Conservation (phyloP, 2,888 invertebrate species). For the Drosophila peninsularis region DNA sequence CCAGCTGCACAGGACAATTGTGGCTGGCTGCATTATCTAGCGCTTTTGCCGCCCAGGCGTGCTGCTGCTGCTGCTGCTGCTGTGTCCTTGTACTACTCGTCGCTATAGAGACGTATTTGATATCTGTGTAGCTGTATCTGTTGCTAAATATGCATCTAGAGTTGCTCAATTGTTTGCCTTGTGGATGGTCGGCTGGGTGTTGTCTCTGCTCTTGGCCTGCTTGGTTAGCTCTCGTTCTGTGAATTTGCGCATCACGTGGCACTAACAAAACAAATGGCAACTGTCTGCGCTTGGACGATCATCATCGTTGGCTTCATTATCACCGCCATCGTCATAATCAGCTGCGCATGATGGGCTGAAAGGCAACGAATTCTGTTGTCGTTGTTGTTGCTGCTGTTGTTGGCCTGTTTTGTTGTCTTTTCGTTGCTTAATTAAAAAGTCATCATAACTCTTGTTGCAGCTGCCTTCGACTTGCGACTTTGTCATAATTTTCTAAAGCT, state of each 20-base stretch:
- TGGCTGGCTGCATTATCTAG: constrained; percentile 52
- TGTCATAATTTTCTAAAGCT: constrained; percentile 79
- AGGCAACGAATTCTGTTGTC: constrained; percentile 54
- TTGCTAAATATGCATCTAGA: constrained; percentile 51
- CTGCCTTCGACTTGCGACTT: constrained; percentile 63
- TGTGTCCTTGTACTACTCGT: constrained; percentile 6
- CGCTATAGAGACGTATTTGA: constrained; percentile 29
- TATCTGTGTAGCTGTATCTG: constrained; percentile 34
- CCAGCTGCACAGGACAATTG: constrained; percentile 49
- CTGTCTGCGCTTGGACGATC: constrained; percentile 49
- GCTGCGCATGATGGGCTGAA: constrained; percentile 16
- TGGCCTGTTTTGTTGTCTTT: constrained; percentile 49
- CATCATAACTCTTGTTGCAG: constrained; percentile 78
- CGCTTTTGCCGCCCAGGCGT: constrained; percentile 34
- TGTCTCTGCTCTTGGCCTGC: constrained; percentile 70
- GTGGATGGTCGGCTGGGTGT: constrained; percentile 53
- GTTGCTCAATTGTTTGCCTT: constrained; percentile 53
- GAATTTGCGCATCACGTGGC: constrained; percentile 76
- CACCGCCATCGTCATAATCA: constrained; percentile 25
- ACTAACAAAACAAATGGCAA: constrained; percentile 61
- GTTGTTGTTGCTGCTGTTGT: constrained; percentile 23
- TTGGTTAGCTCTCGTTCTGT: constrained; percentile 65
- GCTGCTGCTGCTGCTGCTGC: constrained; percentile 27
- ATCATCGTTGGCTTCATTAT: constrained; percentile 24
- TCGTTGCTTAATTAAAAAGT: constrained; percentile 77